Evolutionary conservation across 2,797 vertebrate species (phyloP), one percentile per base, ranked within the genome.

Genomic region (Mycteria americana): DNA sequence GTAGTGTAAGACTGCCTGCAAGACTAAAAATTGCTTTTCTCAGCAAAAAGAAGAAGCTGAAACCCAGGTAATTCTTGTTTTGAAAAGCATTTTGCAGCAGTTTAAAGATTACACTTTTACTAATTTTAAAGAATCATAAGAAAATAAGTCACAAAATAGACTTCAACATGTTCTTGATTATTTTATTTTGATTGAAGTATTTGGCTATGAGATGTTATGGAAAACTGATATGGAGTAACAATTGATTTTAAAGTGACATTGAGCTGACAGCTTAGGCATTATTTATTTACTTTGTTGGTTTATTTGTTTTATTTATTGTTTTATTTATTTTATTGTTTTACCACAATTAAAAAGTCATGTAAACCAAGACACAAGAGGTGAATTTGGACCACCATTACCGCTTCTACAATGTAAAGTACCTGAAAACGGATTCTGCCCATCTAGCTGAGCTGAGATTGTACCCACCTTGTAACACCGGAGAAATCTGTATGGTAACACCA

Each of bases 401-500:
- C 21, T 85, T 74, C 14, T 46, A 10, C 13, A 12, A 3, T 11
- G 8, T 80, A 12, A 64, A 80, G 13, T 64, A 27, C 18, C 13
- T 60, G 33, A 30, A 69, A 72, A 54, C 22, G 4, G 17, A 35
- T 33, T 41, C 31, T 79, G 4, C 11, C 3, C 4, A 9, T 11
- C 17, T 72, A 35, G 2, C 45, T 73, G 73, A 64, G 33, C 54
- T 74, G n/a, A 60, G 41, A 25, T 35, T 63, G 24, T 37, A 50
- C 15, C 18, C 5, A 8, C 9, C 51, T 56, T 35, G 11, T 69
- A n/a, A n/a, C 14, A 59, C 21, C 9, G 23, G 33, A 68, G 28
- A 53, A 79, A 50, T 53, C 22, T 33, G 5, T 69, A 13, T 3
- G 14, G 11, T 11, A 39, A 3, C 27, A 27, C 6, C 0, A 2